These are phyloP conservation scores for Jacana jacana DNA, from an alignment of 2,113 vertebrate species.

Conservation along the genomic window DNA sequence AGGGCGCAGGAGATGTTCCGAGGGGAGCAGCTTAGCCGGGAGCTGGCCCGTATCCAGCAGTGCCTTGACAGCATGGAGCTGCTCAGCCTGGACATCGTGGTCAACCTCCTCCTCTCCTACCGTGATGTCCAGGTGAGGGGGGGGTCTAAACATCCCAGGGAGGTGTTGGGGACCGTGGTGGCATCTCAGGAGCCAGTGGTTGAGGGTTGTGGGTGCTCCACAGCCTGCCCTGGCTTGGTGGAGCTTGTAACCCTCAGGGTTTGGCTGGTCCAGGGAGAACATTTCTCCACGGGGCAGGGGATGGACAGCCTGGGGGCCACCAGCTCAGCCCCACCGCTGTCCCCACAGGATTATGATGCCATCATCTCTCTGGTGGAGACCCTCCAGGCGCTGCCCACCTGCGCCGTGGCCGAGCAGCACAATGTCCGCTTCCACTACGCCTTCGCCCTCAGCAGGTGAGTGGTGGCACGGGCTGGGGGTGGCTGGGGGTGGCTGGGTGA, in stretches of 20 bases:
- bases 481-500: fast-evolving
- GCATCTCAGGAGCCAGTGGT: too few species aligned
- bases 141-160: background rate
- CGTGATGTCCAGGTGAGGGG: slow-evolving; percentile 81
- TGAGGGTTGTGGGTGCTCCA: background rate
- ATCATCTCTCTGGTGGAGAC: slow-evolving; percentile 88
- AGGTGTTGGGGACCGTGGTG: fast-evolving
- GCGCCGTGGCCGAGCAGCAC: slow-evolving; percentile 78
- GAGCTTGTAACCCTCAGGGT: background rate
- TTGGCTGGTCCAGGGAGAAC: background rate
- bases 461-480: fast-evolving
- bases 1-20: slow-evolving; percentile 82
- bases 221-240: background rate
- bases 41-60: slow-evolving; percentile 83
- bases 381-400: slow-evolving; percentile 83
- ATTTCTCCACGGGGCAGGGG: fast-evolving
- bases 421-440: slow-evolving; percentile 91
- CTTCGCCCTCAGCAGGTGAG: slow-evolving; percentile 89
- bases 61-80: slow-evolving; percentile 90
- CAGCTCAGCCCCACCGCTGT: background rate
- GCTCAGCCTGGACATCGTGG: slow-evolving; percentile 87
- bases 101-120: slow-evolving; percentile 89
- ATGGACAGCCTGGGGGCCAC: too few species aligned
- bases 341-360: slow-evolving; percentile 82
- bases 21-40: slow-evolving; percentile 80